These are phyloP conservation scores for Keiferia lycopersicella DNA, from an alignment of 2,888 invertebrate genomes.

Conservation along the genomic window DNA sequence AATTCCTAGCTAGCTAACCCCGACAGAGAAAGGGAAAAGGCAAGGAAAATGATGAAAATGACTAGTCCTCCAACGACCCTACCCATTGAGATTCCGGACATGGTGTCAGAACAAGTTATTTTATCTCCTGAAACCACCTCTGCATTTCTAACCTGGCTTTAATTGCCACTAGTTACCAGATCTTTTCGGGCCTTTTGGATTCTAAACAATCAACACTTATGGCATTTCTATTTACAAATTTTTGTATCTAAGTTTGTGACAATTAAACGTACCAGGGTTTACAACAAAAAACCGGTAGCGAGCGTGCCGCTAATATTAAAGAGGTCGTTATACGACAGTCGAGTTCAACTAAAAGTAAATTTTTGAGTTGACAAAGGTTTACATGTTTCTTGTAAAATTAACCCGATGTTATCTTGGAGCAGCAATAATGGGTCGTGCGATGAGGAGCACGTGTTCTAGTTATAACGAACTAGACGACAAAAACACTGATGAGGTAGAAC, in stretches of 20 bases:
- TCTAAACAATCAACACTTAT: background rate
- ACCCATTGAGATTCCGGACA: too few relatives aligned
- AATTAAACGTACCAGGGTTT: slow-evolving; percentile 69
- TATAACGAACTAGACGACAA: slow-evolving; percentile 56
- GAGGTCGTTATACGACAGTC: slow-evolving; percentile 55
- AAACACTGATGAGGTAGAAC: background rate
- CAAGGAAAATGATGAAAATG: too few relatives aligned
- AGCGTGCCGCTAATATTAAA: slow-evolving; percentile 74
- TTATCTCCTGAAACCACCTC: too few relatives aligned
- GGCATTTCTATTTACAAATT: background rate
- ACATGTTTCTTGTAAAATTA: slow-evolving; percentile 75
- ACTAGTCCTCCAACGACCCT: too few relatives aligned
- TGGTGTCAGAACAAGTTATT: too few relatives aligned
- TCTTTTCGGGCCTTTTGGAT: too few relatives aligned
- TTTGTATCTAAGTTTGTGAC: slow-evolving; percentile 45
- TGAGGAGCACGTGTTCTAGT: slow-evolving; percentile 71
- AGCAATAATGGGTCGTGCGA: slow-evolving; percentile 60
- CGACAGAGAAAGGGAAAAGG: too few relatives aligned
- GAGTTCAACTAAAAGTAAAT: slow-evolving; percentile 31
- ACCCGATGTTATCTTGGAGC: slow-evolving; percentile 68
- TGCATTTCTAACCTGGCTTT: too few relatives aligned
- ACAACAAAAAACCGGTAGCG: slow-evolving; percentile 73
- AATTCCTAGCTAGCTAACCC: too few relatives aligned
- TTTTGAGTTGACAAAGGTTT: slow-evolving; percentile 64
- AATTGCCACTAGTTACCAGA: too few relatives aligned